Evolutionary conservation across 2,113 vertebrate genomes (phyloP).

Genomic region (Sakesphorus luctuosus): DNA sequence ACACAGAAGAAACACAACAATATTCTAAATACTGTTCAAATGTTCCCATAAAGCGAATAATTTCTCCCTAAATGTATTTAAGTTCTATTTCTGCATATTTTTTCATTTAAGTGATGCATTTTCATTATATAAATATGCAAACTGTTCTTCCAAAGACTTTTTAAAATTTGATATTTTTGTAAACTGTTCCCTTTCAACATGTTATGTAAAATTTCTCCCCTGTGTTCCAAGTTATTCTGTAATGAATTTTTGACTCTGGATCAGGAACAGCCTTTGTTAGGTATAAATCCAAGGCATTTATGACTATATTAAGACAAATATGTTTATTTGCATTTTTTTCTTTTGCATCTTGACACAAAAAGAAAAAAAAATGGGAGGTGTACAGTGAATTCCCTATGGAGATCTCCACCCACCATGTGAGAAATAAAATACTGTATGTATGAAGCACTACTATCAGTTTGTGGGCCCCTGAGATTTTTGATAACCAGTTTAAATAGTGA

Average conservation of each 20-base stretch:
- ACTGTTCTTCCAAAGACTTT: not conserved
- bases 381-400: not conserved
- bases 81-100: not conserved
- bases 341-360: not conserved
- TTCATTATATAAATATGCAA: not conserved
- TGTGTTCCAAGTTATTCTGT: not conserved
- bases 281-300: not conserved
- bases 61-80: not conserved
- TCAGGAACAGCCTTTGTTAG: not conserved
- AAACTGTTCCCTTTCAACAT: not conserved
- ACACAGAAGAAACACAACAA: not conserved
- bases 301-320: not conserved
- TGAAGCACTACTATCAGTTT: not conserved
- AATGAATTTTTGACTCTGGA: not conserved
- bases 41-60: not conserved
- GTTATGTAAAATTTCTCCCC: not conserved
- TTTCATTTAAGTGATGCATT: not conserved
- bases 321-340: not conserved
- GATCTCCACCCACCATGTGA: not conserved
- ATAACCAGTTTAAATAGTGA: not conserved
- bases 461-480: not conserved
- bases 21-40: not conserved
- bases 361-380: rapidly evolving
- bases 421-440: not conserved
- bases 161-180: not conserved